phyloP scores from a whole-genome alignment of 2,797 vertebrate genomes.

The Melopsittacus undulatus region DNA sequence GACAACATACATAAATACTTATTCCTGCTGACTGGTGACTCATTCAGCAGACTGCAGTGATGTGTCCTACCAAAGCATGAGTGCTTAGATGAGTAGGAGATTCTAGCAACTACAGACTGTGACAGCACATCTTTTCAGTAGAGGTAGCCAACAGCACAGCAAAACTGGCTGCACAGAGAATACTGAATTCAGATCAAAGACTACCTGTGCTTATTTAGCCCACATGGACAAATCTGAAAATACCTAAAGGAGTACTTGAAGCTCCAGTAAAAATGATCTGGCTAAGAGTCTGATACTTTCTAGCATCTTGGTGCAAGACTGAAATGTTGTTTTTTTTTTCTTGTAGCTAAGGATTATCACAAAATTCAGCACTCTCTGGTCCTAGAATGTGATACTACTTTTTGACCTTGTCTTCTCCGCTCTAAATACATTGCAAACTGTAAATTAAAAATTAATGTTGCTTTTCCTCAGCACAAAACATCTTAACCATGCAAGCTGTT shows the following conservation, averaged over 20 bases:
- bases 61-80: background rate
- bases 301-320: background rate
- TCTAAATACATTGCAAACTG: background rate
- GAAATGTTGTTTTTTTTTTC: background rate
- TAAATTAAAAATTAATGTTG: constrained; percentile 12
- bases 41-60: background rate
- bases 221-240: background rate
- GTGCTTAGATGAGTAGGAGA: background rate
- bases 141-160: background rate
- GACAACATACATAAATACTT: background rate
- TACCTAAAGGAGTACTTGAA: background rate
- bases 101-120: background rate
- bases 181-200: background rate
- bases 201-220: background rate
- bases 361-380: background rate
- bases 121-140: background rate
- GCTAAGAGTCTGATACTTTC: background rate
- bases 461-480: background rate
- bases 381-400: background rate
- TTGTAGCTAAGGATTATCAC: background rate
- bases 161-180: background rate
- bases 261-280: background rate
- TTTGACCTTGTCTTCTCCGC: background rate
- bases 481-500: background rate
- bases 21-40: background rate